Conservation (phyloP, 2,113 vertebrate genomes). For the Dicaeum eximium region DNA sequence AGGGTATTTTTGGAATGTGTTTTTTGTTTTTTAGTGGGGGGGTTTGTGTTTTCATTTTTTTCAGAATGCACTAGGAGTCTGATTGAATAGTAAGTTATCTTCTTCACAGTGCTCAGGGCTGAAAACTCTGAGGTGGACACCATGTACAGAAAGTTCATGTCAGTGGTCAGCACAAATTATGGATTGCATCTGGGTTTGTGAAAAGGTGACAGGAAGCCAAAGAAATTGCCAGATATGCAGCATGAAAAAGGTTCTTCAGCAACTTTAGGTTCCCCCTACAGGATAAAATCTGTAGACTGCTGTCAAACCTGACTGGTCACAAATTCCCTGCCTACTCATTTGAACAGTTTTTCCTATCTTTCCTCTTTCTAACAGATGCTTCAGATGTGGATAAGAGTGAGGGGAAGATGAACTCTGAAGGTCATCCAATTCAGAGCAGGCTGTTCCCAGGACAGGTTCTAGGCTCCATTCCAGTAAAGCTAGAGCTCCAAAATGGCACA, state of each 20-base stretch:
- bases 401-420: background rate
- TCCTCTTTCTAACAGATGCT: background rate
- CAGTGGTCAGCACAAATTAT: background rate
- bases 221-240: background rate
- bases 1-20: background rate
- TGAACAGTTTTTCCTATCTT: background rate
- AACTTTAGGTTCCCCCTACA: background rate
- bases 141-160: accelerated
- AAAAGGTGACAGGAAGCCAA: background rate
- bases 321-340: background rate
- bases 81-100: background rate
- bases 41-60: background rate
- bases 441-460: background rate
- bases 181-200: background rate
- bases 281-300: background rate
- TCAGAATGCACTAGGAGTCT: background rate
- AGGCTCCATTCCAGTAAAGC: background rate
- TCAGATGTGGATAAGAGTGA: background rate
- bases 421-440: background rate
- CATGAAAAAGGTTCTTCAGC: background rate
- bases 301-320: background rate
- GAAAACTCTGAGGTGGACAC: background rate
- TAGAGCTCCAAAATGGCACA: background rate
- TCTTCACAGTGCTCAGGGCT: background rate
- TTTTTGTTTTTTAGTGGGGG: background rate